Conservation (phyloP, 2,888 invertebrate genomes). For the Trachelus troglodyta region DNA sequence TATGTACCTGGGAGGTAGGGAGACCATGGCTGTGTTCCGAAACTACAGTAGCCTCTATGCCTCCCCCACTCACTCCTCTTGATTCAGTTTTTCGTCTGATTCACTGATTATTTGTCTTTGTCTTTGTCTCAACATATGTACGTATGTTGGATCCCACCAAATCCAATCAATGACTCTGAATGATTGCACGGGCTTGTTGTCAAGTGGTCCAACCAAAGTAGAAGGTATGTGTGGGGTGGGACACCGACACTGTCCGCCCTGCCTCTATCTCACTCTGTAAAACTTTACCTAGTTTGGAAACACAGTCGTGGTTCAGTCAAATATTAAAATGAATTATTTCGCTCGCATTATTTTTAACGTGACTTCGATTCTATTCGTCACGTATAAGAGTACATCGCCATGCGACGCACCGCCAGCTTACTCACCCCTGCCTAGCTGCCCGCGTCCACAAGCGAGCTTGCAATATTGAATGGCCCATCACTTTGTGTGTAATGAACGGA, state of each 20-base stretch:
- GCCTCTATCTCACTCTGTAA: constrained; percentile 50
- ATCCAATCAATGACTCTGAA: constrained; percentile 58
- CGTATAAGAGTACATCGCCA: constrained; percentile 36
- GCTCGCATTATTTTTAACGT: constrained; percentile 22
- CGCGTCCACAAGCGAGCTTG: constrained; percentile 55
- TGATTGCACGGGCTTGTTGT: constrained; percentile 52
- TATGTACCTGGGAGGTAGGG: constrained; percentile 74
- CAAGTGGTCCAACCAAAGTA: constrained; percentile 54
- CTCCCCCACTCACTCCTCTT: constrained; percentile 58
- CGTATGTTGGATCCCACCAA: constrained; percentile 55
- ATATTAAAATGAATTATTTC: constrained; percentile 44
- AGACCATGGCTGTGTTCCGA: constrained; percentile 75
- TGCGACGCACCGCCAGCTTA: constrained; percentile 64
- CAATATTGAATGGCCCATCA: constrained; percentile 52
- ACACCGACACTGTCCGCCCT: constrained; percentile 50
- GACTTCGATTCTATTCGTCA: constrained; percentile 8
- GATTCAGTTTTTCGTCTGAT: constrained; percentile 34
- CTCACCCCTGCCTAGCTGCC: constrained; percentile 59
- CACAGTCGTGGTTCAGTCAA: constrained; percentile 65
- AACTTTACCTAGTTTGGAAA: constrained; percentile 66
- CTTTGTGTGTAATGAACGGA: constrained; percentile 50
- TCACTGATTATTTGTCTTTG: constrained; percentile 32
- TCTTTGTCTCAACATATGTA: constrained; percentile 36
- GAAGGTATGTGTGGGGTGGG: constrained; percentile 40
- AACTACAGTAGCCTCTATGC: constrained; percentile 68